Conservation (phyloP, 2,797 vertebrate species). For the Crypturellus tataupa region DNA sequence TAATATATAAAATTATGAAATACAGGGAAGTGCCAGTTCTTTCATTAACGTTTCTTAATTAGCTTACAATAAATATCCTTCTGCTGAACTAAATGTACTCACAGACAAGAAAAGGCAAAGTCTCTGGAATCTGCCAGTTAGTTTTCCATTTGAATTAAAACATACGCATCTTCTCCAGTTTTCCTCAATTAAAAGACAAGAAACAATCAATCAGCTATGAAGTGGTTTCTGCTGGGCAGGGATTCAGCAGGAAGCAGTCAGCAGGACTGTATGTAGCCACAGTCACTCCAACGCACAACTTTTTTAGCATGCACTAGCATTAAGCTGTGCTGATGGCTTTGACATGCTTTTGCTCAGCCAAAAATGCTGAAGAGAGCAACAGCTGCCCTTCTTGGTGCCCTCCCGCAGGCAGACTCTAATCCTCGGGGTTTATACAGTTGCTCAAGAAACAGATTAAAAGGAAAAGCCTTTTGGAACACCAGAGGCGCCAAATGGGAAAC, state of each 20-base stretch:
- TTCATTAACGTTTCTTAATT: background rate
- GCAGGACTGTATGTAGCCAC: background rate
- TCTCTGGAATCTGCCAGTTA: background rate
- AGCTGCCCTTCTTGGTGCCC: conserved; percentile 60
- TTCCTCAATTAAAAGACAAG: background rate
- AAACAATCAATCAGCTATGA: background rate
- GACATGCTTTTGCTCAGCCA: conserved; percentile 36
- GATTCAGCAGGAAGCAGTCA: conserved; percentile 21
- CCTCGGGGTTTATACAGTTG: conserved; percentile 68
- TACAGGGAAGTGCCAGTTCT: background rate
- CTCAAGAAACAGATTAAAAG: conserved; percentile 46
- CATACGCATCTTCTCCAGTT: background rate
- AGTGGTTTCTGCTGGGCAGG: conserved; percentile 35
- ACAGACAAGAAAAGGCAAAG: background rate
- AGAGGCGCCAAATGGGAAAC: conserved; percentile 36
- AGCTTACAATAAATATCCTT: background rate
- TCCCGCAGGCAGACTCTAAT: conserved; percentile 52
- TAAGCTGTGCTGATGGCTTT: conserved; percentile 13
- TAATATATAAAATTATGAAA: background rate
- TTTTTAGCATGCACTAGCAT: conserved; percentile 32
- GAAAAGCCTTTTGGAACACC: conserved; percentile 32
- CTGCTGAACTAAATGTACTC: background rate
- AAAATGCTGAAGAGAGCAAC: conserved; percentile 42
- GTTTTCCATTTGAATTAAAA: background rate
- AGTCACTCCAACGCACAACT: background rate